Evolutionary conservation across 2,113 vertebrate genomes (phyloP).

Genomic region (Boleophthalmus pectinirostris): DNA sequence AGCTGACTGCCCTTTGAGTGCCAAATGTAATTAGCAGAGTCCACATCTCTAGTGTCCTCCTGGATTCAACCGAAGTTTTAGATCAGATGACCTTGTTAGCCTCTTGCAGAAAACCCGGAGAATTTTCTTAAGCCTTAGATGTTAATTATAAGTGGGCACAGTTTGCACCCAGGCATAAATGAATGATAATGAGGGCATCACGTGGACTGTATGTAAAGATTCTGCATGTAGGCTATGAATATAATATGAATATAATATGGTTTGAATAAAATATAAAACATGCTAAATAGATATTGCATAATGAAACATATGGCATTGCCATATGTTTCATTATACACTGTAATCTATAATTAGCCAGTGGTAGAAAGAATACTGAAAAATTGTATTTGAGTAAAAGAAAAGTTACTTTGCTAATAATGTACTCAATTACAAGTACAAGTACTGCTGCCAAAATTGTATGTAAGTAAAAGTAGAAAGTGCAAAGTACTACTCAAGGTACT

Average conservation of each 20-base stretch:
- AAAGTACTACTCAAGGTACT: too few relatives aligned
- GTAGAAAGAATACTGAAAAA: background rate
- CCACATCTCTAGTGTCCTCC: constrained; percentile 39
- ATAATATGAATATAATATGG: background rate
- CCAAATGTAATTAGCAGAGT: constrained; percentile 57
- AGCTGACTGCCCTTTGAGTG: constrained; percentile 57
- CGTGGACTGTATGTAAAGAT: background rate
- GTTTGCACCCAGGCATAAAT: constrained; percentile 3
- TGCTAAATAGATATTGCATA: background rate
- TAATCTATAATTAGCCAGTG: background rate
- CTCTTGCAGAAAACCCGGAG: background rate
- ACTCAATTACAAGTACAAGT: too few relatives aligned
- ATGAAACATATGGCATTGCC: background rate
- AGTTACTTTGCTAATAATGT: too few relatives aligned
- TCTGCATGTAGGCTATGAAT: background rate
- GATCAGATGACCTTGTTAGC: constrained; percentile 17
- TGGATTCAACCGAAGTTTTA: constrained; percentile 21
- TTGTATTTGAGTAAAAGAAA: too few relatives aligned
- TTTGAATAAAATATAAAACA: background rate
- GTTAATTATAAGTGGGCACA: background rate
- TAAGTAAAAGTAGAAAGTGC: too few relatives aligned
- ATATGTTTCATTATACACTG: background rate
- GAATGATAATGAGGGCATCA: background rate
- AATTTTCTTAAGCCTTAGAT: background rate
- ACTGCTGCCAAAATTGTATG: too few relatives aligned